Base-by-base conservation (phyloP, 2,113 vertebrate genomes). In the Corythaeola cristata region DNA sequence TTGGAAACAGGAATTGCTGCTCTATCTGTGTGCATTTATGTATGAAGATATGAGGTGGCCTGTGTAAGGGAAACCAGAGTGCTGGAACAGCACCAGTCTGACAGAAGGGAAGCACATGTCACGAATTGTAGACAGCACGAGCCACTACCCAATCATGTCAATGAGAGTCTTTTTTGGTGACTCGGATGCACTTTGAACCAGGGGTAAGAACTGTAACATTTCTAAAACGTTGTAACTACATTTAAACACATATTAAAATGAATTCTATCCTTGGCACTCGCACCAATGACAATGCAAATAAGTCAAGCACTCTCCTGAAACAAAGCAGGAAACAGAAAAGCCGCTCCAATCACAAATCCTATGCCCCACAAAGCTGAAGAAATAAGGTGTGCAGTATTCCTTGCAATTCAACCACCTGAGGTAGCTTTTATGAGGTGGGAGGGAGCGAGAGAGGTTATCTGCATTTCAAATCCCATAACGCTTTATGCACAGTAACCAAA, bases 81-180 rank as follows among this genome's bases (percentile, higher is more conserved):
- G 9, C 32, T 69, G 56, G 71, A 69, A 88, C 1, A 41, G 72
- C 47, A 77, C 5, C 50, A 23, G 45, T 2, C 41, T 67, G 59
- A 58, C 75, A 81, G 53, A 85, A 84, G n/a, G 47, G 30, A 77
- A 90, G 41, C 32, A 52, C 2, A 3, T 11, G 27, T 13, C 56
- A 30, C 18, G 11, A 21, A 37, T 0, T 9, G 27, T 1, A 37
- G 52, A 26, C 8, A 39, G 66, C 53, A 23, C 1, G 6, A 71
- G 44, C 45, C 55, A 28, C 39, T 32, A 28, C 12, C 15, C 28
- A 35, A 16, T 3, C 1, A 0, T 27, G 37, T 4, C 8, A 21
- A 15, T 18, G 11, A 47, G 22, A 75, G 15, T 19, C 9, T 41
- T 37, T 47, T 53, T 27, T 69, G 24, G 32, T 55, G 55, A 71